These are phyloP conservation scores for Cetoscarus ocellatus DNA, from an alignment of 2,797 vertebrate genomes.

Conservation along the genomic window DNA sequence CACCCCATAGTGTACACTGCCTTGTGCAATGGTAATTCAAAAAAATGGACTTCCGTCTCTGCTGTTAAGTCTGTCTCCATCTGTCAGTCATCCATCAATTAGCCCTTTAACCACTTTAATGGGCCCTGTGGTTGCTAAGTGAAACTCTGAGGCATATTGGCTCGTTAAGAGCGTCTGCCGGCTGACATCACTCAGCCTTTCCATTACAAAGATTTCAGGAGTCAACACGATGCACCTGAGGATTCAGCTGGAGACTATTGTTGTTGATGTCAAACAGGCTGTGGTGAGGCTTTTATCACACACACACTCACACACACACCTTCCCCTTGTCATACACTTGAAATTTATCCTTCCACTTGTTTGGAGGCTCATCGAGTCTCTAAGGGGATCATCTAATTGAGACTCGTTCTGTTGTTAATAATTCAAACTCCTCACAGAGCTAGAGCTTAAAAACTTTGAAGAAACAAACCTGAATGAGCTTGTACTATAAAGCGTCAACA, in stretches of 20 bases:
- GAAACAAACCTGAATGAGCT: not conserved
- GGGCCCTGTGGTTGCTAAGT: conserved; percentile 18
- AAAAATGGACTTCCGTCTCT: not conserved
- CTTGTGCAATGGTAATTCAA: not conserved
- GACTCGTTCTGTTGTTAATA: conserved; percentile 65
- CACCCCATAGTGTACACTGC: not conserved
- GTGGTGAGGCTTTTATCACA: conserved; percentile 6
- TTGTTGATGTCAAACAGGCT: conserved; percentile 50
- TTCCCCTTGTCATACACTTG: conserved; percentile 17
- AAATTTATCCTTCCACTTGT: conserved; percentile 64
- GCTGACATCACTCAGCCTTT: conserved; percentile 54
- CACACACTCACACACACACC: not conserved
- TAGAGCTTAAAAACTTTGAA: conserved; percentile 46
- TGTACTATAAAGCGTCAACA: not conserved
- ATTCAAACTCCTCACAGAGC: conserved; percentile 59
- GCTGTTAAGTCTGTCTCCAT: not conserved
- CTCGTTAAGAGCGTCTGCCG: conserved; percentile 25
- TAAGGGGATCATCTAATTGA: conserved; percentile 68
- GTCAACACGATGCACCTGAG: conserved; percentile 48
- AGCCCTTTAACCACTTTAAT: conserved; percentile 35
- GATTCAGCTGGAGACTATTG: conserved; percentile 44
- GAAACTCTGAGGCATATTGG: conserved; percentile 36
- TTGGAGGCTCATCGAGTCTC: conserved; percentile 60
- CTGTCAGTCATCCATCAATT: conserved; percentile 2
- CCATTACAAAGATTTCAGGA: conserved; percentile 49